Evolutionary conservation across 1,140 invertebrate species (phyloP), one percentile per base, ranked within the genome.

Genomic region (Onthophagus taurus): DNA sequence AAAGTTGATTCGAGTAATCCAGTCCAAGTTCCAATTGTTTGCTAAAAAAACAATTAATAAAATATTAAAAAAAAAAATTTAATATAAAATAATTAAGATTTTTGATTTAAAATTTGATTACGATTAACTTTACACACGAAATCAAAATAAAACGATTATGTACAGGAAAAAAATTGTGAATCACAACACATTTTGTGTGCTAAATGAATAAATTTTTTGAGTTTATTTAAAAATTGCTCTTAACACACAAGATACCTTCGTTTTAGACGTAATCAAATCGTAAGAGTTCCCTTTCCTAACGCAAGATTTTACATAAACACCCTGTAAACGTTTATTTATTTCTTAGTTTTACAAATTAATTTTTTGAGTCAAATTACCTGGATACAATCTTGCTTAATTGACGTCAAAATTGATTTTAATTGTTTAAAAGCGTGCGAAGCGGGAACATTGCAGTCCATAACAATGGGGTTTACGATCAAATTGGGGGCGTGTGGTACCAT

Each of bases 1-100:
- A 80, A 59, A 16, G 76, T 71, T 1, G 71, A 60, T 57, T 83
- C 79, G 31, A 83, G 62, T 45, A 85, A 74, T 12, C 76, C 74
- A 24, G 74, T 80, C 49, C 73, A 72, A 41, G 69, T 71, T 38
- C 67, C 50, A 59, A 68, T 73, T 70, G 64, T 46, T 63, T 57
- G 53, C 63, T 57, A 31, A 16, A 54, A 53, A 37, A 38, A 17
- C 34, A 6, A 16, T 34, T 16, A 7, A 34, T 13, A 50, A 36
- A 35, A 36, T 39, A 24, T 2, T 24, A 24, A 21, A 9, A 23
- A 39, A 2, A 21, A 12, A 12, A 39, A 24, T 20, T 19, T 35
- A 23, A 34, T 31, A 31, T 19, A 14, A 11, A 34, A 38, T 29
- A 38, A 29, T 12, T 13, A 31, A 24, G 23, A 16, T n/a, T n/a